phyloP scores from a whole-genome alignment of 64 coral and sea anemone species.

The Montipora sp. region DNA sequence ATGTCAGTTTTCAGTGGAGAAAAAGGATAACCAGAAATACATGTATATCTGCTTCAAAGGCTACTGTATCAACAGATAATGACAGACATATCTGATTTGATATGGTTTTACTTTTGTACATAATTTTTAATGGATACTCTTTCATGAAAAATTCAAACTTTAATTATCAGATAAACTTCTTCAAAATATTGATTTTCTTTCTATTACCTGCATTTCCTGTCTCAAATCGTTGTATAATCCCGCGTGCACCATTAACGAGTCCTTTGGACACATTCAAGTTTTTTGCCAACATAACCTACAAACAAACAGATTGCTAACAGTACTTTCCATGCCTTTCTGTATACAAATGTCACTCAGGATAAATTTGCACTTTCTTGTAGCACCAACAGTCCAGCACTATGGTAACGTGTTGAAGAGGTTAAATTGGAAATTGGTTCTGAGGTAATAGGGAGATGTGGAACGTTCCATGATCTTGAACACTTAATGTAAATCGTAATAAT shows the following conservation, averaged over 20 bases:
- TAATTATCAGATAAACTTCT: too few relatives aligned
- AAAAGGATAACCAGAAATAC: too few relatives aligned
- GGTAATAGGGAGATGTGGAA: not conserved
- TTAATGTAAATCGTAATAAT: not conserved
- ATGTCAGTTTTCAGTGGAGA: too few relatives aligned
- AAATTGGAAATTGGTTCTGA: not conserved
- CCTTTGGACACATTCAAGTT: slow-evolving; percentile 94
- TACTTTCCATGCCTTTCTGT: not conserved
- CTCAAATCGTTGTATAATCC: slow-evolving; percentile 78
- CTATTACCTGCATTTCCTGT: slow-evolving; percentile 76
- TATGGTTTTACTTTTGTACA: too few relatives aligned
- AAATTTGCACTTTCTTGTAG: not conserved
- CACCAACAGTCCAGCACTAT: not conserved
- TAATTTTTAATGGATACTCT: too few relatives aligned
- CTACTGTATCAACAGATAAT: too few relatives aligned
- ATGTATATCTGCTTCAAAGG: too few relatives aligned
- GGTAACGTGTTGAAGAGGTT: too few relatives aligned
- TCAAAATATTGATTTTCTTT: too few relatives aligned
- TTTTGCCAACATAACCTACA: slow-evolving; percentile 93
- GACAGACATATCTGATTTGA: too few relatives aligned
- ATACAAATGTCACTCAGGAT: not conserved
- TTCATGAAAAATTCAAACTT: too few relatives aligned
- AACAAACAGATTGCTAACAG: not conserved
- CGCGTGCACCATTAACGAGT: slow-evolving; percentile 96
- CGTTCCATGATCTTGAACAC: not conserved